These are phyloP conservation scores for Maconellicoccus hirsutus DNA, from an alignment of 1,140 invertebrate genomes.

Conservation along the genomic window DNA sequence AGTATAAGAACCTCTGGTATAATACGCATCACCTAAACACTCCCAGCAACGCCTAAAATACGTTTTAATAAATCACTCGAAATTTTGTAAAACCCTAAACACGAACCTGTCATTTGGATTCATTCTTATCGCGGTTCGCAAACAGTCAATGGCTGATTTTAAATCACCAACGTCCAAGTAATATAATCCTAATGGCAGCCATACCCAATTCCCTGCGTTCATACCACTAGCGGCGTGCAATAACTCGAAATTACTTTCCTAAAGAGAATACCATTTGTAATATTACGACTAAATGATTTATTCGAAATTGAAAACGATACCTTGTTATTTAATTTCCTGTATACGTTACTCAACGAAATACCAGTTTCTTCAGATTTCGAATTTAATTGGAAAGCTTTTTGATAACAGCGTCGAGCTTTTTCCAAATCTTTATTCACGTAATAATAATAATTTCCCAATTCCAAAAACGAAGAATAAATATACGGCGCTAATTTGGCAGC, in stretches of 20 bases:
- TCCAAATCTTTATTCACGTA: constrained; percentile 43
- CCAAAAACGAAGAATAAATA: constrained; percentile 57
- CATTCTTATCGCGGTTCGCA: neutral
- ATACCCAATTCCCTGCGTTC: constrained; percentile 57
- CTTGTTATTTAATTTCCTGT: constrained; percentile 37
- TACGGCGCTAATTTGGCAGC: constrained; percentile 60
- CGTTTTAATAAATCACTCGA: neutral
- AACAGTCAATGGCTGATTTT: neutral
- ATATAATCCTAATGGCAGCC: constrained; percentile 55
- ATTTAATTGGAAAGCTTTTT: constrained; percentile 67
- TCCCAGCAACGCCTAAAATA: constrained; percentile 14
- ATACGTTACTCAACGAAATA: constrained; percentile 59
- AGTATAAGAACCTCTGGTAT: neutral
- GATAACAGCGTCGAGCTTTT: constrained; percentile 65
- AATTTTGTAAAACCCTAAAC: neutral
- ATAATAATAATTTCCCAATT: constrained; percentile 63
- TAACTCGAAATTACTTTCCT: constrained; percentile 52
- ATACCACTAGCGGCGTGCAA: constrained; percentile 47
- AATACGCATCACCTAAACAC: constrained; percentile 17
- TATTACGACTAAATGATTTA: no score
- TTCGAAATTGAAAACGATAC: no score
- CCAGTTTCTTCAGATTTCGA: constrained; percentile 49
- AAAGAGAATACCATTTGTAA: neutral
- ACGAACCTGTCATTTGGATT: neutral
- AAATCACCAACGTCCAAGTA: constrained; percentile 1